Conservation (phyloP, 2,888 invertebrate genomes). For the Slavum lentiscoides region DNA sequence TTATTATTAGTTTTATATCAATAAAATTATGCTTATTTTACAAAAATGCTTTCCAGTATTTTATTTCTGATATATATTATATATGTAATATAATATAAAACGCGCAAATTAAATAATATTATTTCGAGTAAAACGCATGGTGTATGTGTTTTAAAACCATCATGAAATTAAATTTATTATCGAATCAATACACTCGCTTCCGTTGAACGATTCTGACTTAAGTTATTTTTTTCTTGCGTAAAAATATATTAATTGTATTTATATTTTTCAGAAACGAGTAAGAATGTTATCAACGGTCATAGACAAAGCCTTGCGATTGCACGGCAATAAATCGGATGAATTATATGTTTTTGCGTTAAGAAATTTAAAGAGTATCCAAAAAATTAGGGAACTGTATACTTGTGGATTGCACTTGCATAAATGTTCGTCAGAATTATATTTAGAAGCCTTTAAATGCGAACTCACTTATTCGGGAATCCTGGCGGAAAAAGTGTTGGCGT, state of each 20-base stretch:
- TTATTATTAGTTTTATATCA: too few relatives aligned
- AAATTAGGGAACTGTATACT: constrained; percentile 38
- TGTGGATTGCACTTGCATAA: constrained; percentile 25
- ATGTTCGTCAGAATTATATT: constrained; percentile 33
- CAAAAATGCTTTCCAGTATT: too few relatives aligned
- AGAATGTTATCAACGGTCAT: not conserved
- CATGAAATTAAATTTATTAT: not conserved
- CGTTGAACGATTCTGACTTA: not conserved
- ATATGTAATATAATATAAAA: too few relatives aligned
- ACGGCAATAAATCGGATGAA: constrained; percentile 40
- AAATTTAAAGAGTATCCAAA: constrained; percentile 32
- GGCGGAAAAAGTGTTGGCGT: not conserved
- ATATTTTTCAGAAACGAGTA: constrained; percentile 9
- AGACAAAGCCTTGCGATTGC: constrained; percentile 28
- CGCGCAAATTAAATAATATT: not conserved
- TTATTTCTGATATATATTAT: too few relatives aligned
- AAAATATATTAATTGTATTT: not conserved
- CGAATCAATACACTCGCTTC: not conserved
- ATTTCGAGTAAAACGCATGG: not conserved
- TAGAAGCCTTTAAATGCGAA: constrained; percentile 40
- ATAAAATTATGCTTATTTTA: too few relatives aligned
- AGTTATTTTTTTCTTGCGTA: not conserved
- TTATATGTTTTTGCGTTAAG: constrained; percentile 35
- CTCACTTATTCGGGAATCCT: constrained; percentile 20
- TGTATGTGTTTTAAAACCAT: not conserved